Percentiles rank a stretch among this genome's conserved stretches.
phyloP scores from a whole-genome alignment of 2,113 vertebrate genomes.

The Eonycteris spelaea region DNA sequence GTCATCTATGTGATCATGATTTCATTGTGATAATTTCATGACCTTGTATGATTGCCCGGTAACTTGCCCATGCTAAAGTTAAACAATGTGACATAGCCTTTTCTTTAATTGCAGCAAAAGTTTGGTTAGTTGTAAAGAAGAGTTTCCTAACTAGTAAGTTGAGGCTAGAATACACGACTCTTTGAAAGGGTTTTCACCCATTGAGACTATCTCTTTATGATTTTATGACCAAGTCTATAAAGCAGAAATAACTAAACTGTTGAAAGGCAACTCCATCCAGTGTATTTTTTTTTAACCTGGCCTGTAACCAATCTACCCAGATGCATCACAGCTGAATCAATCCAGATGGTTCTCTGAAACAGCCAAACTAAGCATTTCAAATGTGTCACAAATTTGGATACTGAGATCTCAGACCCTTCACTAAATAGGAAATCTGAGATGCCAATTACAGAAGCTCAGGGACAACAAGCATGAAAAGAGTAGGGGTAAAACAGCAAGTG shows the following conservation, averaged over 20 bases:
- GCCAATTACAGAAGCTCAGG: not conserved
- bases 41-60: not conserved
- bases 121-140: not conserved
- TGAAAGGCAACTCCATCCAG: conserved; percentile 13
- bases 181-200: not conserved
- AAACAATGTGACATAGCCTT: not conserved
- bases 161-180: not conserved
- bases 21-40: not conserved
- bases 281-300: not conserved
- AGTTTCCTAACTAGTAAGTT: not conserved
- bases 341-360: conserved; percentile 51
- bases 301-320: conserved; percentile 41
- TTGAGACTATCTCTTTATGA: not conserved
- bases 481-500: not conserved
- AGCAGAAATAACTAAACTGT: conserved; percentile 37
- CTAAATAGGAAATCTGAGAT: conserved; percentile 28
- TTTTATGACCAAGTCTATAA: not conserved
- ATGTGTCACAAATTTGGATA: conserved; percentile 38
- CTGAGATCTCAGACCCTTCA: not conserved
- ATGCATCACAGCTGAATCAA: conserved; percentile 53
- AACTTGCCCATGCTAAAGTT: not conserved
- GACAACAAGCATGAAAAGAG: not conserved
- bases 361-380: conserved; percentile 53
- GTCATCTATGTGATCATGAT: not conserved
- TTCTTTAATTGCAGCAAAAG: not conserved